Evolutionary conservation across 2,797 vertebrate species (phyloP), one percentile per base, ranked within the genome.

Genomic region (Coregonus suidteri): DNA sequence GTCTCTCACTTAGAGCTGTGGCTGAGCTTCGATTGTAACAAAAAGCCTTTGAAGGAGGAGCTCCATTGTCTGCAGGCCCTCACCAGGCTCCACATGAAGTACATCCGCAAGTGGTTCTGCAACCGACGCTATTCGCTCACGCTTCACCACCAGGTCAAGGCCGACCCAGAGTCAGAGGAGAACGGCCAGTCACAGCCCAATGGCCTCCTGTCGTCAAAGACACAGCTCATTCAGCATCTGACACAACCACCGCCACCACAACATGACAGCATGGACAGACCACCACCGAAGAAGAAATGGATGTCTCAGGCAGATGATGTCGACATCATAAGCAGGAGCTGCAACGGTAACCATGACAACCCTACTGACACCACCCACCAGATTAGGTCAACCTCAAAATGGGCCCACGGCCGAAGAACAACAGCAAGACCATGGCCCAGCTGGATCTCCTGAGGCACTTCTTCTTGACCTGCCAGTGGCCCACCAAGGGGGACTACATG

Each of bases 401-500:
- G 16, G 34, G n/a, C 51, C 1, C 13, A 7, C 1, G 80, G 79
- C 31, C 3, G 6, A 78, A 18, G 34, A 95, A 94, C 25, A 25
- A 25, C 25, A 25, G 25, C 75, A 52, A 54, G 81, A 87, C 87
- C 62, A 92, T 91, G 84, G 91, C 93, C 59, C 95, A 97, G 89
- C 35, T 94, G 85, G 81, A 80, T 0, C 84, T 92, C 75, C 86
- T 97, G 75, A 95, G 91, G 82, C 83, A 82, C 25, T 25, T 25
- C 1, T 25, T 25, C 25, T 25, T 25, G 25, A 25, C 25, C 25
- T 25, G 25, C 25, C 25, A 25, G 25, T 25, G 25, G 25, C 96
- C 95, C 54, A 85, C 84, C 18, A 76, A 81, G 0, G 87, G 92
- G 11, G 93, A 94, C 70, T 96, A 96, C 88, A 75, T 78, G 13